Percentiles rank a stretch among this genome's conserved stretches.
Evolutionary conservation across 2,113 vertebrate species (phyloP).

Genomic region (Eulemur macaco): DNA sequence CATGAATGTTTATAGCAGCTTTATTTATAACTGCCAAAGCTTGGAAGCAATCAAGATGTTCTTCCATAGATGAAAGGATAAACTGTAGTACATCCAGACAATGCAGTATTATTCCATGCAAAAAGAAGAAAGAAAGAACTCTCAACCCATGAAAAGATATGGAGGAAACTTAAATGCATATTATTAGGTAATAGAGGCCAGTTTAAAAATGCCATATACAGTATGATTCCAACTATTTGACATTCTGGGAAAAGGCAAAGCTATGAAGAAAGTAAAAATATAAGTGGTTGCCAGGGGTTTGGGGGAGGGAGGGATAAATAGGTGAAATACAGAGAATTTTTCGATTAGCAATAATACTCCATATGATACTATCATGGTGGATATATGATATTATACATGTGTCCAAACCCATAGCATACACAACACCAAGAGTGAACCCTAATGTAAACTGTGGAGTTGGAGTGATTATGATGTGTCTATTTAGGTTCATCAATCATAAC

Average conservation of each 20-base stretch:
- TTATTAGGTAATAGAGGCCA: neutral
- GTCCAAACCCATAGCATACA: neutral
- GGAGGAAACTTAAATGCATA: neutral
- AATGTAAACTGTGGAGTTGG: neutral
- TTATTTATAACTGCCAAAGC: neutral
- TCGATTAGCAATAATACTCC: neutral
- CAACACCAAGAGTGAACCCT: too few relatives aligned
- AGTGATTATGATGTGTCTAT: neutral
- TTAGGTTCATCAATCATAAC: neutral
- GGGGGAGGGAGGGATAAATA: too few relatives aligned
- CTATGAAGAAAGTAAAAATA: neutral
- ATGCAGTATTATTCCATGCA: neutral
- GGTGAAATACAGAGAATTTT: neutral
- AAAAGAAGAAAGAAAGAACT: neutral
- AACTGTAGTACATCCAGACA: neutral
- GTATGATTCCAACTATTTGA: neutral
- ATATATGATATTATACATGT: neutral
- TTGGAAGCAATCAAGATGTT: neutral
- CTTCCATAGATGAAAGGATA: neutral
- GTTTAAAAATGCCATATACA: neutral
- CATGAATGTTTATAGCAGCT: neutral
- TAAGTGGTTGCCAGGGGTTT: neutral
- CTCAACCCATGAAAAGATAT: neutral
- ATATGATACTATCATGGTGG: neutral
- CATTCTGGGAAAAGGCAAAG: neutral